Base-by-base conservation (phyloP, 2,113 vertebrate species). In the Lophura nycthemera region DNA sequence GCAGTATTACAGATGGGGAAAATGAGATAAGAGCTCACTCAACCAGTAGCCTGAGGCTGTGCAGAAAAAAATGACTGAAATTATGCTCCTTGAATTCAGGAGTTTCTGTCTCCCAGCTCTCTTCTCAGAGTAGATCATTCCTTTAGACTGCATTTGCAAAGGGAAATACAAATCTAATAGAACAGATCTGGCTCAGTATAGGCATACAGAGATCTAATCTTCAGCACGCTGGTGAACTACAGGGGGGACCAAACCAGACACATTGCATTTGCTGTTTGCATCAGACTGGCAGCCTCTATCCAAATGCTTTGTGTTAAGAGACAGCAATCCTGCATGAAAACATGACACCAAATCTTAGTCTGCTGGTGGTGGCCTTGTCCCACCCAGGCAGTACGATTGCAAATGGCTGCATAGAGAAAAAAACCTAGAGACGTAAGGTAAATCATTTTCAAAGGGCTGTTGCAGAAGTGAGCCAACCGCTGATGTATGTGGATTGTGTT, bases 21-120 rank as follows among this genome's bases (percentile, higher is more conserved):
- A 78, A 88, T 83, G 72, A 88, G 61, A 63, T 81, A 89, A 95
- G 69, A 91, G 45, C 67, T 88, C 82, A 89, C 67, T 88, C 82
- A 87, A 63, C 38, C 59, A 2, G 5, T 36, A 60, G 76, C 93
- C 76, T 78, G 65, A 72, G 91, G 89, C 76, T 1, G 2, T 40
- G 70, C 65, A 90, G 72, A 52, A 67, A 64, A 48, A 54, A 54
- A 70, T 50, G 34, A 13, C 76, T 81, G 80, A 65, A 86, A 86
- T 81, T 77, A 71, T 0, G 12, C 48, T 57, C 64, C 66, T 34
- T 73, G 34, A 94, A 73, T 61, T 54, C 43, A 65, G 59, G 42
- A 6, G 0, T 40, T 83, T 38, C 72, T 42, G 30, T 25, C 84
- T 83, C 83, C 59, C 82, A 30, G 59, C 83, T 88, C 82, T 63